Percentiles rank a stretch among this genome's conserved stretches.
Conservation (phyloP, 2,888 invertebrate genomes). For the Campopleginae sp. region DNA sequence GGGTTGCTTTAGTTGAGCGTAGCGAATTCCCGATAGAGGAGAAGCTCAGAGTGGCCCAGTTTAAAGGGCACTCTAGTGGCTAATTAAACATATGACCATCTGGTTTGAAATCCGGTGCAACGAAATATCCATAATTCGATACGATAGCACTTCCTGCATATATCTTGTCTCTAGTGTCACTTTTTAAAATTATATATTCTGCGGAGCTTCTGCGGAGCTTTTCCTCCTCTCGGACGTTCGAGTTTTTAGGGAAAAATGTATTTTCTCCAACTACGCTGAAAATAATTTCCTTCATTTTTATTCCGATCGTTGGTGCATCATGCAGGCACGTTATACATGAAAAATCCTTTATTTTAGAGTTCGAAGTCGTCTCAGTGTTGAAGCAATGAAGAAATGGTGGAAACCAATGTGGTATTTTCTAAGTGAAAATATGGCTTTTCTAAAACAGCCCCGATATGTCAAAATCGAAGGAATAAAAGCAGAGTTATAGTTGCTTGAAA, state of each 20-base stretch:
- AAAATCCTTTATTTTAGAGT: not conserved
- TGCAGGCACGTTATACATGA: not conserved
- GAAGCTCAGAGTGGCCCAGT: constrained; percentile 24
- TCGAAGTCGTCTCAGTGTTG: not conserved
- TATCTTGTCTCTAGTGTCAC: not conserved
- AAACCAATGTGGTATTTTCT: not conserved
- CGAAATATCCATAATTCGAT: constrained; percentile 20
- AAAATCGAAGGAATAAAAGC: not conserved
- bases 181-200: not conserved
- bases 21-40: constrained; percentile 18
- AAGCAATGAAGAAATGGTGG: not conserved
- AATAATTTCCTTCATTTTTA: not conserved
- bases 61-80: constrained; percentile 42
- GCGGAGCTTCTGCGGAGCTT: too few species aligned
- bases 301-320: not conserved
- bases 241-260: not conserved
- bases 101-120: constrained; percentile 25
- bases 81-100: constrained; percentile 46
- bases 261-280: not conserved
- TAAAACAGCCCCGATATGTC: not conserved
- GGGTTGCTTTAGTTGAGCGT: constrained; percentile 17
- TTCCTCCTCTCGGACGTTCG: not conserved
- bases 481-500: constrained; percentile 6
- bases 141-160: not conserved
- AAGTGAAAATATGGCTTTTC: not conserved